Percentiles rank a stretch among this genome's conserved stretches.
These are phyloP conservation scores for Karalla daura DNA, from an alignment of 2,797 vertebrate genomes.

Conservation along the genomic window DNA sequence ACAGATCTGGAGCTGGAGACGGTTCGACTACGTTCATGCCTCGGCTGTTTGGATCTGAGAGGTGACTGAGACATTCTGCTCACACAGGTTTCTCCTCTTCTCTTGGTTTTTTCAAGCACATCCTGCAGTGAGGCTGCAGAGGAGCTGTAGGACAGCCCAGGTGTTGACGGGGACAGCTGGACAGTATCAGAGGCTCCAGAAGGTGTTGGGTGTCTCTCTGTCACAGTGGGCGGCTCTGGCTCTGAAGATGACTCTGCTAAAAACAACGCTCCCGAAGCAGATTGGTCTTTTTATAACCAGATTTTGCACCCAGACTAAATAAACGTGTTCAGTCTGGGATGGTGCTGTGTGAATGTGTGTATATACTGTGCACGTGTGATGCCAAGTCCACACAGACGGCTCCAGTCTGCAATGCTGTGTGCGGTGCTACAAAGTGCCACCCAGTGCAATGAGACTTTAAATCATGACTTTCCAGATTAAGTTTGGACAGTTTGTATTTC, in stretches of 20 bases:
- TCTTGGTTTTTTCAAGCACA: too few species aligned
- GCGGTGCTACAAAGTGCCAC: slow-evolving; percentile 2
- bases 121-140: too few species aligned
- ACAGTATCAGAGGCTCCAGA: slow-evolving; percentile 23
- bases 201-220: slow-evolving; percentile 9
- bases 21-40: too few species aligned
- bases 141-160: too few species aligned
- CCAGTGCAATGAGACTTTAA: neutral
- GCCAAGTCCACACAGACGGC: neutral
- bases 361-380: neutral
- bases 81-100: too few species aligned
- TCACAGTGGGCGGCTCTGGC: slow-evolving; percentile 19
- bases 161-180: slow-evolving; percentile 36
- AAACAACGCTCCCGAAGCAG: slow-evolving; percentile 10
- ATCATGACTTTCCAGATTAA: neutral
- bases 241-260: slow-evolving; percentile 47
- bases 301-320: slow-evolving; percentile 2
- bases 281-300: neutral
- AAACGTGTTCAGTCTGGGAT: neutral
- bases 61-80: too few species aligned
- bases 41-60: too few species aligned
- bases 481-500: neutral
- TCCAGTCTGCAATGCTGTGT: neutral
- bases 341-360: neutral
- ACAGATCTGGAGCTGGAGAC: too few species aligned